These are phyloP conservation scores for Scytalopus superciliaris DNA, from an alignment of 2,113 vertebrate genomes.

Conservation along the genomic window DNA sequence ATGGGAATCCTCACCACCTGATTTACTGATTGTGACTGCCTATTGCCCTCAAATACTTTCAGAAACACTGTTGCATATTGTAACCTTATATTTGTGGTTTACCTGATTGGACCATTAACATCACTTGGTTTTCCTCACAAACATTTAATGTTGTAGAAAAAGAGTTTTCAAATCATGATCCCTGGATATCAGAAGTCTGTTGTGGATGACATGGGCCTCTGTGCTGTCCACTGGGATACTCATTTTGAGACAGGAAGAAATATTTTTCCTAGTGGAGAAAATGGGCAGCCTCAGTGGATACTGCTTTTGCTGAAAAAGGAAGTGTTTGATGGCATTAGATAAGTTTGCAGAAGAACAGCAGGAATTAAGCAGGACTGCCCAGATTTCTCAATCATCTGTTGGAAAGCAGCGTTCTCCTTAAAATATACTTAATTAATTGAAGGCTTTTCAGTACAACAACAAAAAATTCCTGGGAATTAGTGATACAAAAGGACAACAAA, in stretches of 20 bases:
- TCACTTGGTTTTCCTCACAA: background rate
- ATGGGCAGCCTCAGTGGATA: background rate
- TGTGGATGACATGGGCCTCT: background rate
- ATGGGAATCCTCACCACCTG: background rate
- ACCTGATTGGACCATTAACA: background rate
- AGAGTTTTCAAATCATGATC: background rate
- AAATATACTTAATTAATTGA: background rate
- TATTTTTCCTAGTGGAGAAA: background rate
- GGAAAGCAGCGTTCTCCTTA: background rate
- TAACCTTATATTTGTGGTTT: background rate
- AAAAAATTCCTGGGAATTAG: background rate
- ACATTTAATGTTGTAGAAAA: background rate
- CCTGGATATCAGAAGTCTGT: background rate
- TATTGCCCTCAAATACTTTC: background rate
- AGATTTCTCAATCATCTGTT: background rate
- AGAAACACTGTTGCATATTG: background rate
- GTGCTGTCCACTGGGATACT: background rate
- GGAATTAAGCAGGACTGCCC: background rate
- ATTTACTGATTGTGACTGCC: background rate
- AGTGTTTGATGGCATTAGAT: background rate
- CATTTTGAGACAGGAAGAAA: background rate
- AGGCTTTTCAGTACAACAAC: background rate
- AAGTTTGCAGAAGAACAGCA: background rate
- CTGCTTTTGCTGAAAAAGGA: background rate
- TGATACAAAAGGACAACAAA: background rate